Percentiles rank a stretch among this genome's conserved stretches.
phyloP scores from a whole-genome alignment of 64 coral and sea anemone species.

The Stichodactyla helianthus region DNA sequence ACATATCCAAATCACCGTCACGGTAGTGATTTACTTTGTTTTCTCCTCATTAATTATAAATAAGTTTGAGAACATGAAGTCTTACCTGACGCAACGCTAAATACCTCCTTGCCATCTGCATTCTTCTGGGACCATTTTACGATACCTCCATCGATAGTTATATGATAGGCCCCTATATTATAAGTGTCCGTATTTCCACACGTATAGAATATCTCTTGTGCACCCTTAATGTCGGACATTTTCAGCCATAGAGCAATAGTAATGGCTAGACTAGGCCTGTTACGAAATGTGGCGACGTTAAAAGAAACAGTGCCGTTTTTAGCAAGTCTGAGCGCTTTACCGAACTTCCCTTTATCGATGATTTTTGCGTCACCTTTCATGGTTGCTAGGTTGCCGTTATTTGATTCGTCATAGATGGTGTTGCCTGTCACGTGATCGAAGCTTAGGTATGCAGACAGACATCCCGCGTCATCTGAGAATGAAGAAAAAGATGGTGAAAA shows the following conservation, averaged over 20 bases:
- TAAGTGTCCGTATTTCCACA: slow-evolving; percentile 61
- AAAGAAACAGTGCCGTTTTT: slow-evolving; percentile 75
- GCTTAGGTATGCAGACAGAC: slow-evolving; percentile 77
- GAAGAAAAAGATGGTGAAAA: neutral
- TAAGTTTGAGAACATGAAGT: neutral
- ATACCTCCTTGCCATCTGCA: slow-evolving; percentile 31
- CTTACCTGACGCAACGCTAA: slow-evolving; percentile 80
- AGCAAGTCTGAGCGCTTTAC: slow-evolving; percentile 59
- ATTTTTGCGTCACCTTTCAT: slow-evolving; percentile 57
- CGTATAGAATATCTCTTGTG: slow-evolving; percentile 83
- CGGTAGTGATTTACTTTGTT: too few relatives aligned
- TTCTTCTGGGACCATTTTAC: slow-evolving; percentile 60
- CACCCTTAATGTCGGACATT: slow-evolving; percentile 55
- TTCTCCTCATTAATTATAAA: too few relatives aligned
- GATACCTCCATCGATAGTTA: slow-evolving; percentile 60
- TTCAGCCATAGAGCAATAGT: slow-evolving; percentile 87
- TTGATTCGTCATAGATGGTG: slow-evolving; percentile 68
- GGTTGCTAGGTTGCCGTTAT: slow-evolving; percentile 83
- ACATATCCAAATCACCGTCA: too few relatives aligned
- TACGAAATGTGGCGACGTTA: slow-evolving; percentile 70
- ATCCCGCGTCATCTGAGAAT: slow-evolving; percentile 78
- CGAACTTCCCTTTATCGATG: slow-evolving; percentile 66
- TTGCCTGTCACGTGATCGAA: slow-evolving; percentile 71
- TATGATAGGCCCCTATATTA: slow-evolving; percentile 76
- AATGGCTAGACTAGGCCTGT: slow-evolving; percentile 80